phyloP scores from a whole-genome alignment of 2,888 invertebrate genomes.

The Ceramica pisi region DNA sequence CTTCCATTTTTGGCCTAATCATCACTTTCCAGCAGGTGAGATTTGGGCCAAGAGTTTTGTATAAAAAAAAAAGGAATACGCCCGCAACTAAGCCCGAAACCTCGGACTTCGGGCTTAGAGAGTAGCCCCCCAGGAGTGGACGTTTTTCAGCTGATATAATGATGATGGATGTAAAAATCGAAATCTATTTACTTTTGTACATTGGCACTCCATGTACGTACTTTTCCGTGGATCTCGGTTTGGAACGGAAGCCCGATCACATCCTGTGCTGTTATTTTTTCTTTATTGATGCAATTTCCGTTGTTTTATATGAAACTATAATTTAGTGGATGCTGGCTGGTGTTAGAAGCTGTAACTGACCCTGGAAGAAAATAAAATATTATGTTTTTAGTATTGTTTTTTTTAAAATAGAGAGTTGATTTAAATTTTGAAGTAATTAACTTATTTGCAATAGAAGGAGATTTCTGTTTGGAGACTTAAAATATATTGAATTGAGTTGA shows the following conservation, averaged over 20 bases:
- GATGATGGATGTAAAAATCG: no score
- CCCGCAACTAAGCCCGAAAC: no score
- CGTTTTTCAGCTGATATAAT: neutral
- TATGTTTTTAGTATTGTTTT: neutral
- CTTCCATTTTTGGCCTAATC: no score
- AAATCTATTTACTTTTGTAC: neutral
- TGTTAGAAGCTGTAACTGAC: neutral
- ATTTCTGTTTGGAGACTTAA: no score
- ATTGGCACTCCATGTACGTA: slow-evolving; percentile 17
- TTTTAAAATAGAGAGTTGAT: neutral
- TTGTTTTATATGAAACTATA: slow-evolving; percentile 54
- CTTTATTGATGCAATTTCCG: slow-evolving; percentile 64
- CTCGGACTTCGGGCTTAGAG: no score
- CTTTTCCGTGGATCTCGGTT: slow-evolving; percentile 36
- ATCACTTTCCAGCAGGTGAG: no score
- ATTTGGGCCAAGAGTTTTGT: no score
- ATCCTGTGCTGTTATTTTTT: slow-evolving; percentile 60
- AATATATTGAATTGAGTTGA: no score
- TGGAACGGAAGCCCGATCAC: slow-evolving; percentile 59
- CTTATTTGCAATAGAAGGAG: no score
- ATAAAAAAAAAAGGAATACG: no score
- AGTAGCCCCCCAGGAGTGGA: no score
- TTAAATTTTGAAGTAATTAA: neutral
- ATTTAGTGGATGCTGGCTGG: slow-evolving; percentile 13
- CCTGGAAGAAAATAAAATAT: neutral